Conservation (phyloP, 2,113 vertebrate genomes). For the Smithornis capensis region DNA sequence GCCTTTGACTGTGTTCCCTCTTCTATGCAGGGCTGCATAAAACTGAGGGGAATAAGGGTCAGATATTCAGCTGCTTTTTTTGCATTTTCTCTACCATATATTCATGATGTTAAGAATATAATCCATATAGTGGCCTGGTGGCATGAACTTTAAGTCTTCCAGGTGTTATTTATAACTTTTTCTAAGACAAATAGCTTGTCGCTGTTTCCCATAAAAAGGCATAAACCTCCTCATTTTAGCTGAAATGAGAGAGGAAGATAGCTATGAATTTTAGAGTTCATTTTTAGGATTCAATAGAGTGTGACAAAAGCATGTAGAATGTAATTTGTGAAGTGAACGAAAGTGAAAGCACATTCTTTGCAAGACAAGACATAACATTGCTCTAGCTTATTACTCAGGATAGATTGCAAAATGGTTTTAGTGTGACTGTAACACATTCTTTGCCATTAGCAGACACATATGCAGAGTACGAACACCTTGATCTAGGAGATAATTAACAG, state of each 20-base stretch:
- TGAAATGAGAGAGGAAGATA: background rate
- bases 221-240: background rate
- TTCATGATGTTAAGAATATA: background rate
- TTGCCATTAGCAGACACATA: background rate
- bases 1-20: background rate
- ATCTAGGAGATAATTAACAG: background rate
- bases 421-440: background rate
- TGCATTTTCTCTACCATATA: background rate
- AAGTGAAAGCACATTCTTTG: background rate
- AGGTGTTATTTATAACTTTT: background rate
- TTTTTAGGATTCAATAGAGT: background rate
- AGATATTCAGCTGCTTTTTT: background rate
- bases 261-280: background rate
- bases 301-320: background rate
- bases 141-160: background rate
- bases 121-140: background rate
- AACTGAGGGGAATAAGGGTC: background rate
- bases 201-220: background rate
- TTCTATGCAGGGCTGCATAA: background rate
- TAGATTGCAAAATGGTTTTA: background rate
- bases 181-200: background rate
- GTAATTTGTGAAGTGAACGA: background rate
- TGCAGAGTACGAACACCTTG: rapidly evolving
- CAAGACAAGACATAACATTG: background rate
- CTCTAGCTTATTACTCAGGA: background rate